phyloP scores from a whole-genome alignment of 2,797 vertebrate genomes.

The Rhodeus uyekii region DNA sequence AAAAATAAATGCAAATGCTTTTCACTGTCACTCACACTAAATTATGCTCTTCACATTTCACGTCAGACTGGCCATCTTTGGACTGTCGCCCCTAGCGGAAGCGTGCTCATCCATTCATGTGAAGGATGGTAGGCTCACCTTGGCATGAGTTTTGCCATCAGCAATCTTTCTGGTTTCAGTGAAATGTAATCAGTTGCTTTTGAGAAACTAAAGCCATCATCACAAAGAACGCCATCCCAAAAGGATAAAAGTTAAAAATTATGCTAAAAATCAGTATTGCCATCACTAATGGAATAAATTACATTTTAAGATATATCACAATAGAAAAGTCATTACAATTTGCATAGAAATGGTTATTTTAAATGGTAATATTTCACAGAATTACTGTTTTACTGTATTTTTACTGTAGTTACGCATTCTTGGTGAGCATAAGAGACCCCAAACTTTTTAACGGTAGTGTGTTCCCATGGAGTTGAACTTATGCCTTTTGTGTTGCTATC shows the following conservation, averaged over 20 bases:
- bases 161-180: background rate
- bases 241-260: background rate
- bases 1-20: background rate
- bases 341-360: background rate
- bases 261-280: background rate
- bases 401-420: no score
- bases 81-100: background rate
- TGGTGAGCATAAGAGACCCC: background rate
- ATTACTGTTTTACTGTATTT: background rate
- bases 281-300: background rate
- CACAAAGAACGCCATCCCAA: background rate
- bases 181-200: background rate
- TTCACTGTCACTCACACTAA: background rate
- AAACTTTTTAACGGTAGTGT: background rate
- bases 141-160: background rate
- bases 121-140: constrained; percentile 8
- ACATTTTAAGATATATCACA: background rate
- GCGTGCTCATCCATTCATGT: background rate
- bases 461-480: background rate
- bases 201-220: background rate
- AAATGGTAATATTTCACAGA: background rate
- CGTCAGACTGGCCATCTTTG: constrained; percentile 3
- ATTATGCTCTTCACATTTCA: background rate
- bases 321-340: no score
- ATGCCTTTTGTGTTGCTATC: background rate